These are phyloP conservation scores for Etheostoma perlongum DNA, from an alignment of 2,797 vertebrate genomes.

Conservation along the genomic window DNA sequence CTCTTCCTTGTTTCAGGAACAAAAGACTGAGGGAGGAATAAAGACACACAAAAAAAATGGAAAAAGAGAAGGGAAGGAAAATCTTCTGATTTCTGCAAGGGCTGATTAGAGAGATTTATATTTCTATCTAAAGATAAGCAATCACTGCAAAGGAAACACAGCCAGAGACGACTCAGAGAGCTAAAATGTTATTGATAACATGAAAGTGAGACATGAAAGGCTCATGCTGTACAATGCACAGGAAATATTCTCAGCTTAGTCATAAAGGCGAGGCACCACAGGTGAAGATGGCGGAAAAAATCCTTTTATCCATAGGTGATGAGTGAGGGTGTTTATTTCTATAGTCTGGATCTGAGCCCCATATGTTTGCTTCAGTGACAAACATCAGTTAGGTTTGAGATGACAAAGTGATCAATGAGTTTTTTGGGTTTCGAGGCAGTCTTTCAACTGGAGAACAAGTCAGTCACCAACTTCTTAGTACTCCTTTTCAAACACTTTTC, in stretches of 20 bases:
- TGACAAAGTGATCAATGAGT: not conserved
- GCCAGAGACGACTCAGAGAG: conserved; percentile 30
- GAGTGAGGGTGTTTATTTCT: conserved; percentile 39
- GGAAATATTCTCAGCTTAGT: conserved; percentile 46
- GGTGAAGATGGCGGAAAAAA: conserved; percentile 21
- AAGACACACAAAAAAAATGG: conserved; percentile 31
- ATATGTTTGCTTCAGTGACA: not conserved
- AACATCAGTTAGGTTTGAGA: not conserved
- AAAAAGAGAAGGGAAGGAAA: conserved; percentile 34
- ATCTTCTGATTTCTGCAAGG: conserved; percentile 8
- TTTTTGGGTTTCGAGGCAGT: not conserved
- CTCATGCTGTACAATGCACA: not conserved
- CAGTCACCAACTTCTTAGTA: not conserved
- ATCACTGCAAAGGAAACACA: conserved; percentile 30
- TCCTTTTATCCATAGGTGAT: conserved; percentile 51
- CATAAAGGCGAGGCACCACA: conserved; percentile 38
- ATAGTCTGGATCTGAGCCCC: not conserved
- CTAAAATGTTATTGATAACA: conserved; percentile 40
- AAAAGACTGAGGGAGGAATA: conserved; percentile 37
- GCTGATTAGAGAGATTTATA: conserved; percentile 54
- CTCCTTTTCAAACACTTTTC: not conserved
- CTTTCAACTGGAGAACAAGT: not conserved
- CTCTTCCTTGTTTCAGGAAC: conserved; percentile 44
- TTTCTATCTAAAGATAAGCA: conserved; percentile 43
- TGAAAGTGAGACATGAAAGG: conserved; percentile 57